Evolutionary conservation across 2,888 invertebrate genomes (phyloP), one percentile per base, ranked within the genome.

Genomic region (Oscheius sp.): DNA sequence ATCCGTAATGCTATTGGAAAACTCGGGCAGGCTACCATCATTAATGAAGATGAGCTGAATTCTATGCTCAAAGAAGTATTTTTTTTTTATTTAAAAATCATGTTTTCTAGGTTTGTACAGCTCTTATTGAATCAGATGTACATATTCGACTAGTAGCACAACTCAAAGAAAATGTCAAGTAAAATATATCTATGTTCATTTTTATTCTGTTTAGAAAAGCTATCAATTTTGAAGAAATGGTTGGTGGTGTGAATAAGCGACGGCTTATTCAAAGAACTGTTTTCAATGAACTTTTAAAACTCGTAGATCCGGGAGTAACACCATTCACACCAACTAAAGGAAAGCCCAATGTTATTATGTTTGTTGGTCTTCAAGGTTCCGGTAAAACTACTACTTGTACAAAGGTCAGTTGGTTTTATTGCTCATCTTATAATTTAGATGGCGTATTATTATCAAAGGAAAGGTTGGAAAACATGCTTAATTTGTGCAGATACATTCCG

Each of bases 301-400:
- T 94, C 87, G 76, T 76, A 57, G 97, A 98, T 89, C 97, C 98
- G 24, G 95, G 94, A 70, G 96, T 96, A 0, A 95, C 96, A 87
- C 93, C 96, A 3, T 96, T 93, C 89, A 93, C 93, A 85, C 98
- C 98, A 22, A 89, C 92, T 0, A 98, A 98, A 89, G 97, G 95
- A 59, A 92, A 92, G 86, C 91, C 93, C 49, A 99, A 98, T 88
- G 90, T 98, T 22, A 93, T 99, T 80, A 99, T 99, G 98, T 98
- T 98, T 90, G 98, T 98, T 63, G 98, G 98, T 84, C 90, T 98
- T 12, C 98, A 98, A 89, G 98, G 98, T 73, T 95, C 96, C 67
- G 98, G 98, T 79, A 98, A 99, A 90, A 99, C 98, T 0, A 98
- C 98, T 26, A 96, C 97, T 1, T 99, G 98, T 89, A 98, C 97